Evolutionary conservation across 2,113 vertebrate species (phyloP).

Genomic region (Struthidea cinerea): DNA sequence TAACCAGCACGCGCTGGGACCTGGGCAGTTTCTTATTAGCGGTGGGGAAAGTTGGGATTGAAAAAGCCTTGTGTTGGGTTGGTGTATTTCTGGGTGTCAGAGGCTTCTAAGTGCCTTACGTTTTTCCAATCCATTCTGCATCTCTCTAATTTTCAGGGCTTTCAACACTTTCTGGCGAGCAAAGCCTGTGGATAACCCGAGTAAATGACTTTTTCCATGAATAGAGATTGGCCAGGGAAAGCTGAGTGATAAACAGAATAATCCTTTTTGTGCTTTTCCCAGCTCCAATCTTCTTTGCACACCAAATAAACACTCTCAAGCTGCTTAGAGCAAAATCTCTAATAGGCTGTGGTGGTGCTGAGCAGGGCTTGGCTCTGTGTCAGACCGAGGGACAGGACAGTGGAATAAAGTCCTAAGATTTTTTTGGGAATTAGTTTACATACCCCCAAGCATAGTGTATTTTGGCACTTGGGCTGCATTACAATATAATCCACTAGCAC

Average conservation of each 20-base stretch:
- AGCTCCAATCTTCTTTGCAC: conserved; percentile 68
- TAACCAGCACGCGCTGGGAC: conserved; percentile 7
- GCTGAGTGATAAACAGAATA: conserved; percentile 67
- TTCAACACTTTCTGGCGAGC: conserved; percentile 48
- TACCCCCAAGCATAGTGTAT: conserved; percentile 61
- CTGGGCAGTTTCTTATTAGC: conserved; percentile 30
- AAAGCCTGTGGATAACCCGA: conserved; percentile 60
- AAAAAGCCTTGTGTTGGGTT: not conserved
- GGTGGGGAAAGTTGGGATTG: not conserved
- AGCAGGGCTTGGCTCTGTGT: conserved; percentile 43
- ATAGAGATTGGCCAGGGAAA: conserved; percentile 63
- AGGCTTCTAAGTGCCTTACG: conserved; percentile 46
- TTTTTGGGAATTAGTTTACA: conserved; percentile 51
- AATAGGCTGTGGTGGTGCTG: conserved; percentile 49
- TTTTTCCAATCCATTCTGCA: conserved; percentile 59
- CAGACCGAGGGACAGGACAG: conserved; percentile 52
- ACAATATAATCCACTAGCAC: conserved; percentile 44
- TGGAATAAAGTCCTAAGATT: conserved; percentile 39
- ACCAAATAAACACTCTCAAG: conserved; percentile 72
- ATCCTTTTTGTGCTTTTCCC: conserved; percentile 67
- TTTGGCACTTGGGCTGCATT: conserved; percentile 59
- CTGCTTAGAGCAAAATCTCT: conserved; percentile 68
- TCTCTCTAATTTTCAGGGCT: conserved; percentile 61
- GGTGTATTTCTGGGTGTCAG: conserved; percentile 41
- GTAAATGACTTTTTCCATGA: conserved; percentile 69